Conservation (phyloP, 2,888 invertebrate genomes). For the Platycheirus albimanus region DNA sequence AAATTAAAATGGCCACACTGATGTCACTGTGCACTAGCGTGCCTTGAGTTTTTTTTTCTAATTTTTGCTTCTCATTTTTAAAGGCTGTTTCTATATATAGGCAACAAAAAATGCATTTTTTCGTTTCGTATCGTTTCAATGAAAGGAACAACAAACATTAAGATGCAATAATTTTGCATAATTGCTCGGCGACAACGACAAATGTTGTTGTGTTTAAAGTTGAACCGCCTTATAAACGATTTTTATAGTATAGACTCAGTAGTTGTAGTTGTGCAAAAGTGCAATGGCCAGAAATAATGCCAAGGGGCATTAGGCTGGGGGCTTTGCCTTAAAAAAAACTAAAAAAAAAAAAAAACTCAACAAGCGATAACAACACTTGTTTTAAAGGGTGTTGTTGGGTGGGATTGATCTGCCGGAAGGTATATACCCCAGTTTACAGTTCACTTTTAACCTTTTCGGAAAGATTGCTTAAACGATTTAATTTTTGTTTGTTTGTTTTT, state of each 20-base stretch:
- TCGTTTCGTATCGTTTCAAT: slow-evolving; percentile 18
- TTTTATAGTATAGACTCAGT: background rate
- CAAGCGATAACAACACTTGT: slow-evolving; percentile 40
- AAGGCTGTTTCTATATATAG: slow-evolving; percentile 62
- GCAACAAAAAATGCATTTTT: slow-evolving; percentile 39
- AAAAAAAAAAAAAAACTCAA: background rate
- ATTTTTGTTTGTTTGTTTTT: background rate
- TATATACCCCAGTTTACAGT: slow-evolving; percentile 1
- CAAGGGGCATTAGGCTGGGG: slow-evolving; percentile 54
- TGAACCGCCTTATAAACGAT: slow-evolving; percentile 13
- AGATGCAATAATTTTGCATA: slow-evolving; percentile 74
- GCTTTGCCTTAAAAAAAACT: slow-evolving; percentile 20
- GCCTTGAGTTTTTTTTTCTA: slow-evolving; percentile 48
- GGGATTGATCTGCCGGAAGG: slow-evolving; percentile 32
- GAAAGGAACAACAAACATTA: slow-evolving; percentile 58
- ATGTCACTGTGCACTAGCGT: slow-evolving; percentile 26
- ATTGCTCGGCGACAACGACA: slow-evolving; percentile 60
- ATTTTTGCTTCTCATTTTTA: background rate
- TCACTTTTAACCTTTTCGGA: slow-evolving; percentile 57
- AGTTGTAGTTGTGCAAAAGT: slow-evolving; percentile 26
- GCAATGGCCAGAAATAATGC: slow-evolving; percentile 72
- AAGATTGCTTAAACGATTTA: slow-evolving; percentile 32
- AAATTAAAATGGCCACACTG: slow-evolving; percentile 14
- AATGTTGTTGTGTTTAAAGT: slow-evolving; percentile 18
- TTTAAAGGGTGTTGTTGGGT: slow-evolving; percentile 32